phyloP scores from a whole-genome alignment of 2,113 vertebrate genomes.

The Phylloscopus whistleri region DNA sequence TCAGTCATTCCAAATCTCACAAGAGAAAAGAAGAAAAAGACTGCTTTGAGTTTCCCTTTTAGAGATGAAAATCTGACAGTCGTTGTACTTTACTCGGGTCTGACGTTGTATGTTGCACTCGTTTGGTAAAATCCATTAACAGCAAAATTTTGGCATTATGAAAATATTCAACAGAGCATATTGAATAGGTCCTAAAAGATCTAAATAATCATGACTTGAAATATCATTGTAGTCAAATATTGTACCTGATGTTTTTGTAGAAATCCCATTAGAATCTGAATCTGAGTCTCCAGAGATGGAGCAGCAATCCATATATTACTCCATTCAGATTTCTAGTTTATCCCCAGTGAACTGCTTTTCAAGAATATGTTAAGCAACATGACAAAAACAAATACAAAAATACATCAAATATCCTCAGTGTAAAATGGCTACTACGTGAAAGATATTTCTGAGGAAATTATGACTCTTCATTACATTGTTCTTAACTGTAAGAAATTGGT shows the following conservation, averaged over 20 bases:
- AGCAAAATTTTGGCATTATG: neutral
- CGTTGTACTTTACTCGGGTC: neutral
- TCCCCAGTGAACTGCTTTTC: neutral
- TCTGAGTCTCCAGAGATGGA: neutral
- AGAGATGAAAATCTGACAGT: neutral
- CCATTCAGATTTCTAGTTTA: neutral
- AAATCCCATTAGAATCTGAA: neutral
- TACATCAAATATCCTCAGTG: neutral
- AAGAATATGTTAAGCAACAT: neutral
- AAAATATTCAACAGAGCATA: neutral
- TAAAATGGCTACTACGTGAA: neutral
- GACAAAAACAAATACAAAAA: neutral
- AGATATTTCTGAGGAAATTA: neutral
- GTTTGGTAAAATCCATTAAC: neutral
- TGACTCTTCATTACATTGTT: neutral
- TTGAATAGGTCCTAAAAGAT: neutral
- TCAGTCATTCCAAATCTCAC: neutral
- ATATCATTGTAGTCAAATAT: neutral
- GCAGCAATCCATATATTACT: neutral
- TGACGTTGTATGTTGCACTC: neutral
- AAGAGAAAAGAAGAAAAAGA: neutral
- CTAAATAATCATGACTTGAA: neutral
- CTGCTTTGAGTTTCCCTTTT: neutral
- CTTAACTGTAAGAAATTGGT: neutral
- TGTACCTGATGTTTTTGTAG: neutral